phyloP scores from a whole-genome alignment of 2,113 vertebrate genomes.

The Melozone crissalis region DNA sequence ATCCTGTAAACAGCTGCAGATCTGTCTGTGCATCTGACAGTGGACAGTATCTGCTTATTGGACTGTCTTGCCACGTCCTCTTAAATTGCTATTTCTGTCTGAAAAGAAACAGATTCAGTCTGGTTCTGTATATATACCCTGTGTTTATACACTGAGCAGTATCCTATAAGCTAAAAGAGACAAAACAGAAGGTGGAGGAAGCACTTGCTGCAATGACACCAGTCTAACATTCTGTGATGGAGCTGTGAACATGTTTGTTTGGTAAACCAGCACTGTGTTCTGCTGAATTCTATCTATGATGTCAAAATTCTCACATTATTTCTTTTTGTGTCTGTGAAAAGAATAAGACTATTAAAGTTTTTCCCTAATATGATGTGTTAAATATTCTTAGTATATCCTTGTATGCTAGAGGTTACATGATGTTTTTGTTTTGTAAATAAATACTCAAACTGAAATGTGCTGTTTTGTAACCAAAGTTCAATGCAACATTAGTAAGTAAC shows the following conservation, averaged over 20 bases:
- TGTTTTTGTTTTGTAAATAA: background rate
- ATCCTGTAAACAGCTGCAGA: background rate
- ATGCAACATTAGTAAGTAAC: background rate
- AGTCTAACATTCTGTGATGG: background rate
- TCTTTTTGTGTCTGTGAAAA: background rate
- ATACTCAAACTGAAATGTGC: background rate
- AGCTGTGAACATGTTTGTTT: background rate
- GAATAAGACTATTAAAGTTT: background rate
- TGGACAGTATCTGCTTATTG: background rate
- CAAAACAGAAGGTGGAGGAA: background rate
- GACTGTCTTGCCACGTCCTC: background rate
- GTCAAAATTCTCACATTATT: background rate
- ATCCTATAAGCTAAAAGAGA: background rate
- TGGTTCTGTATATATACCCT: background rate
- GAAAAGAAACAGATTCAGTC: background rate
- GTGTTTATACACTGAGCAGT: background rate
- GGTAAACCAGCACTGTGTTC: background rate
- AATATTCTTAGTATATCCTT: background rate
- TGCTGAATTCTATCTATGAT: background rate
- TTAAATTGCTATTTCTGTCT: background rate
- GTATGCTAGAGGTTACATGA: background rate
- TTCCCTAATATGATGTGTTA: background rate
- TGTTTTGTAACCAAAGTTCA: background rate
- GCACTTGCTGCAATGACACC: background rate
- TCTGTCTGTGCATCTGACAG: background rate